Evolutionary conservation across 2,888 invertebrate genomes (phyloP).

Genomic region (Rhaphigaster nebulosa): DNA sequence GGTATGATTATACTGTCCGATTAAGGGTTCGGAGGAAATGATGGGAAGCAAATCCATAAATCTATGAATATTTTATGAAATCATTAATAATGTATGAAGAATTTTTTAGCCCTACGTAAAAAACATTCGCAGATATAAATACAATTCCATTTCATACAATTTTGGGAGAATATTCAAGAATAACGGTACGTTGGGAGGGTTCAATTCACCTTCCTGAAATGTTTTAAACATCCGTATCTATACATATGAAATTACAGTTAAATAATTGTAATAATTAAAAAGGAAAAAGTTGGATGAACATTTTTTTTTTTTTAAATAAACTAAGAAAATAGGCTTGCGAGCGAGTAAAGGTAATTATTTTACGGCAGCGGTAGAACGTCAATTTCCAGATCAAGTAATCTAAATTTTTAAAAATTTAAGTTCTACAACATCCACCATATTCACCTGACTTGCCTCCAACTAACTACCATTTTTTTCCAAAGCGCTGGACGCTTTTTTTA

Average conservation of each 20-base stretch:
- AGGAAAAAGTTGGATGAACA: not conserved
- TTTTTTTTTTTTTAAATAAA: no score
- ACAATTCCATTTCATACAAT: not conserved
- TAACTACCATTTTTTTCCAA: no score
- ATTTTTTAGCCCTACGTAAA: not conserved
- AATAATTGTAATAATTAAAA: not conserved
- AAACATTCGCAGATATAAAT: not conserved
- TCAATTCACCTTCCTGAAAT: not conserved
- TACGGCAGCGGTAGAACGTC: no score
- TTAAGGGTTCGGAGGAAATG: not conserved
- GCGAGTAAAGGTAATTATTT: no score
- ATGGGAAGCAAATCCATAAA: not conserved
- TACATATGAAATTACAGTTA: not conserved
- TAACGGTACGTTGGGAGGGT: not conserved
- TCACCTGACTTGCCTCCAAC: no score
- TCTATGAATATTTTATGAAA: not conserved
- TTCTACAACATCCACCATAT: no score
- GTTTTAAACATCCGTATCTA: not conserved
- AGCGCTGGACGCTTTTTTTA: no score
- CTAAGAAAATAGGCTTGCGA: not conserved
- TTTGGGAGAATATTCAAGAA: not conserved
- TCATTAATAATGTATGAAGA: not conserved
- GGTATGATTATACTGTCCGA: not conserved
- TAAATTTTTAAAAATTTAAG: no score
- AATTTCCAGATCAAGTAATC: no score